Conservation (phyloP, 2,113 vertebrate species). For the Xenopus borealis region DNA sequence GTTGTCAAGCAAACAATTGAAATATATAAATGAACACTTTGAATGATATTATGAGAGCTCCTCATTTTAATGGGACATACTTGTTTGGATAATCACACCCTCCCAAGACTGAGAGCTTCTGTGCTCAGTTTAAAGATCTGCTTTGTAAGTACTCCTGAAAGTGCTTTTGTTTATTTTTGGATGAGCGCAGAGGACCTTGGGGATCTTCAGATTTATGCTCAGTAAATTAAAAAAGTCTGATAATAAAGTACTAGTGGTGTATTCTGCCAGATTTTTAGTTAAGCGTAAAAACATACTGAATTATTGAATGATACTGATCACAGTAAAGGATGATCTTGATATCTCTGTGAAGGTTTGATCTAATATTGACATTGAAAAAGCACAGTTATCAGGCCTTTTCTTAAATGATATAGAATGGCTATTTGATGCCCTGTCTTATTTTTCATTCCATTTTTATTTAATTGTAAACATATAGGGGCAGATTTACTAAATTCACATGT, state of each 20-base stretch:
- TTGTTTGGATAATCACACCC: conserved; percentile 3
- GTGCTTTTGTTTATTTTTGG: conserved; percentile 32
- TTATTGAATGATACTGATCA: conserved; percentile 36
- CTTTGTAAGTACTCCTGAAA: conserved; percentile 29
- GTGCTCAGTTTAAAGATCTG: conserved; percentile 19
- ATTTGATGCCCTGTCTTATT: too few species aligned
- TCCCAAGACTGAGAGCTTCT: conserved; percentile 1
- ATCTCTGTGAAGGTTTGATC: too few species aligned
- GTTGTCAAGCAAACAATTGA: not conserved
- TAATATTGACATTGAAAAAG: too few species aligned
- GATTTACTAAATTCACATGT: too few species aligned
- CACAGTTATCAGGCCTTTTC: too few species aligned
- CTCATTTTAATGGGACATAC: conserved; percentile 23
- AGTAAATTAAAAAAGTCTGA: conserved; percentile 33
- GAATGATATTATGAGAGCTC: not conserved
- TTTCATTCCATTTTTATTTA: too few species aligned
- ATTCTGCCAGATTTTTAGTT: conserved; percentile 22
- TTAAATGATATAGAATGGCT: too few species aligned
- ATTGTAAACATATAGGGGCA: too few species aligned
- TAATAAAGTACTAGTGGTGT: conserved; percentile 30
- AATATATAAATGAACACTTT: conserved; percentile 1
- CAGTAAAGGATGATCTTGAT: conserved; percentile 5
- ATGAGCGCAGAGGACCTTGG: conserved; percentile 19
- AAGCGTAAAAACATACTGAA: conserved; percentile 30
- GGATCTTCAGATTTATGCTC: conserved; percentile 34